Base-by-base conservation (phyloP, 2,797 vertebrate genomes). In the Urophycis tenuis region DNA sequence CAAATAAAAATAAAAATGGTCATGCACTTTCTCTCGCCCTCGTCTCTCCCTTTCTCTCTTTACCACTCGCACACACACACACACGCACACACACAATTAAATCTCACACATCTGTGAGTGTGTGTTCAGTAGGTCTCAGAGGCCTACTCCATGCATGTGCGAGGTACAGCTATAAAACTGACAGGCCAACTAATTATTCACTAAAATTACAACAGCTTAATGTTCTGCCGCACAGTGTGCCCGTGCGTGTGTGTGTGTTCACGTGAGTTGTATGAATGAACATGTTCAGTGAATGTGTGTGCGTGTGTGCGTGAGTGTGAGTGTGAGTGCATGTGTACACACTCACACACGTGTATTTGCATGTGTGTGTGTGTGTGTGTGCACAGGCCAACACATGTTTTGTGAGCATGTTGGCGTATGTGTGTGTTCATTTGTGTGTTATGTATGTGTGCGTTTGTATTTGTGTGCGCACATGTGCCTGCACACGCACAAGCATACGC, bases 181-280 rank as follows among this genome's bases (percentile, higher is more conserved):
- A 95, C 93, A 95, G 92, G 88, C 91, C 85, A 87, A 93, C 93
- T 95, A 95, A 95, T 96, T 95, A 95, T 94, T 89, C 92, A 87
- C 85, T 67, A 88, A 91, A 94, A 93, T 94, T 94, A 94, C 84
- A 93, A 89, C 91, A 81, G 90, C 90, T 88, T 93, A 94, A 95
- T 89, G 92, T 89, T 88, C 83, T 79, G 36, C 80, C 90, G 89
- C 85, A 85, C 85, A 85, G n/a, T 15, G 64, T n/a, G 78, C 36
- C 45, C 31, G 41, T 75, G 69, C 41, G 64, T 71, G 69, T 70
- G 1, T 10, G 69, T 35, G n/a, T 33, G 60, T 74, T 53, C 41
- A 45, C 25, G 53, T 60, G 7, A 6, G 17, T 49, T 60, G 53
- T 60, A 60, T 60, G n/a, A n/a, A 17, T 39, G 19, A 15, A n/a